A percentile compares a stretch with the other conserved stretches of the same genome.
Evolutionary conservation across 35 echinoderm and acorn worm genomes (phyloP).

Genomic region (Nesometra sesokonis): DNA sequence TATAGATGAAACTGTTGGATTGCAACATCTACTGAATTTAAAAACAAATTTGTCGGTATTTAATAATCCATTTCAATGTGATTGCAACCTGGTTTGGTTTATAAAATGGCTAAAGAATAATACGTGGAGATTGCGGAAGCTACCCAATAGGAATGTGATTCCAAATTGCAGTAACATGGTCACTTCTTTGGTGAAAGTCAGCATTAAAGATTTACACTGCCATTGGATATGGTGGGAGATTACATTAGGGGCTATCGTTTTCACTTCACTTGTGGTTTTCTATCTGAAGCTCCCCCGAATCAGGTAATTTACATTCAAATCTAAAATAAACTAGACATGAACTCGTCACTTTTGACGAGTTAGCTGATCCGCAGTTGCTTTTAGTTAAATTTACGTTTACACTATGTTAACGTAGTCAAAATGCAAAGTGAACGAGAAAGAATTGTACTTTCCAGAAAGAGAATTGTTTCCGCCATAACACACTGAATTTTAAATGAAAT

Average conservation of each 20-base stretch:
- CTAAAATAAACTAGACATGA: too few relatives aligned
- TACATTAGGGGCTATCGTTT: background rate
- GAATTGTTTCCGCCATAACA: too few relatives aligned
- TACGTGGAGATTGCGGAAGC: background rate
- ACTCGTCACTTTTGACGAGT: too few relatives aligned
- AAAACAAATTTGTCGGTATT: background rate
- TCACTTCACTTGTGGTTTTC: background rate
- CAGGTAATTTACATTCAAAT: too few relatives aligned
- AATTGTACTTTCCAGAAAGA: too few relatives aligned
- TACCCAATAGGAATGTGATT: background rate
- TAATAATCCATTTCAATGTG: background rate
- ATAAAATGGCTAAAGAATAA: background rate
- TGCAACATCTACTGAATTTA: background rate
- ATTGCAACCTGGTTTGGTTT: background rate
- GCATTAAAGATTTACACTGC: background rate
- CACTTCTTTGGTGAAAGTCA: background rate
- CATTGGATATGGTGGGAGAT: background rate
- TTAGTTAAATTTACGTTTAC: too few relatives aligned
- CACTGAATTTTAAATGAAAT: too few relatives aligned
- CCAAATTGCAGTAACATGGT: background rate
- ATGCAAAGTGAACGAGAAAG: too few relatives aligned
- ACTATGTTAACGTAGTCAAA: too few relatives aligned
- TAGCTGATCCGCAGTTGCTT: too few relatives aligned
- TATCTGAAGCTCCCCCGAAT: background rate
- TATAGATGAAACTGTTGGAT: background rate